A percentile compares a stretch with the other conserved stretches of the same genome.
Conservation (phyloP, 2,888 invertebrate genomes). For the Sympetrum striolatum region DNA sequence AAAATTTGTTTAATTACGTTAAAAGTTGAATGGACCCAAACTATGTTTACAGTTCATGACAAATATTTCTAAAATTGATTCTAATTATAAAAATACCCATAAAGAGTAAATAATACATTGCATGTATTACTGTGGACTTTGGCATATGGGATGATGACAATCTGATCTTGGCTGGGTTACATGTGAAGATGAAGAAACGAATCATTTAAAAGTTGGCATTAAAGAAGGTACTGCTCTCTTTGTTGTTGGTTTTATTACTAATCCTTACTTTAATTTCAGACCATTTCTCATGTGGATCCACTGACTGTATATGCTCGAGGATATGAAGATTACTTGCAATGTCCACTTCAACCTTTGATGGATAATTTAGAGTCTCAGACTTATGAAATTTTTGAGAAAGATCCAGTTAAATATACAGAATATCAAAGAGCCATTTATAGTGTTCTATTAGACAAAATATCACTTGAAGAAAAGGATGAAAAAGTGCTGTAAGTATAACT, state of each 20-base stretch:
- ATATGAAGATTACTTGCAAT: constrained; percentile 92
- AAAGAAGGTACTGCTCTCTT: too few species aligned
- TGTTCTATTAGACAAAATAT: constrained; percentile 71
- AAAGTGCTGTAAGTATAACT: constrained; percentile 64
- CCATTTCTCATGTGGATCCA: constrained; percentile 53
- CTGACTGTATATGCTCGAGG: constrained; percentile 67
- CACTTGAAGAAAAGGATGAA: constrained; percentile 60
- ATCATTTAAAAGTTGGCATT: too few species aligned
- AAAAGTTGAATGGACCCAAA: too few species aligned
- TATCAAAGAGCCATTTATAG: constrained; percentile 83
- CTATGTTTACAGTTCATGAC: too few species aligned
- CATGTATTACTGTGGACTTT: too few species aligned
- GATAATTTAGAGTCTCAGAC: constrained; percentile 96
- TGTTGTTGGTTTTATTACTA: not conserved
- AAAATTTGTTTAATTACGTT: too few species aligned
- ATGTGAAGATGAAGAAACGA: too few species aligned
- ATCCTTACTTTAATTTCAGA: constrained; percentile 42
- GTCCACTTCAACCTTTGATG: constrained; percentile 89
- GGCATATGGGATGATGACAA: too few species aligned
- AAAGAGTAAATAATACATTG: too few species aligned
- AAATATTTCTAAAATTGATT: too few species aligned
- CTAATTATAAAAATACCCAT: too few species aligned
- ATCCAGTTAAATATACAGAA: constrained; percentile 91
- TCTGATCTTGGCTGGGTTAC: too few species aligned
- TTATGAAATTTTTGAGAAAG: constrained; percentile 98